phyloP scores from a whole-genome alignment of 2,797 vertebrate genomes.

The Premnoplex brunnescens region DNA sequence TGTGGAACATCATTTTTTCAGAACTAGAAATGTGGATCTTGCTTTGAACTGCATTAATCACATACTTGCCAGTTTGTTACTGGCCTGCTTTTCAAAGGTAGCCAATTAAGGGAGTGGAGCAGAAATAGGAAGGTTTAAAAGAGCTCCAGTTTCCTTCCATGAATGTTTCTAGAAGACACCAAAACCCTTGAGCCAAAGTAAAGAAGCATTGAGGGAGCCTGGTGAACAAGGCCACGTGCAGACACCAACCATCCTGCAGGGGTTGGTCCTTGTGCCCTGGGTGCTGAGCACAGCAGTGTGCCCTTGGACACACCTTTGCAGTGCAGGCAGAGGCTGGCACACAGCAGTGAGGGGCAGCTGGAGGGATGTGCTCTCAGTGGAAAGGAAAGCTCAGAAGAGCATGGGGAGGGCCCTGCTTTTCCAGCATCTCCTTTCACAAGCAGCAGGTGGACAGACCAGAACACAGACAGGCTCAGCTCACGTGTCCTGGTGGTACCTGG shows the following conservation, averaged over 20 bases:
- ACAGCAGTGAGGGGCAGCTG: too few relatives aligned
- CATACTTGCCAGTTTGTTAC: slow-evolving; percentile 12
- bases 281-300: background rate
- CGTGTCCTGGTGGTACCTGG: too few relatives aligned
- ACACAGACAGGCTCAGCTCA: too few relatives aligned
- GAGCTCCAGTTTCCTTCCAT: background rate
- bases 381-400: too few relatives aligned
- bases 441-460: too few relatives aligned
- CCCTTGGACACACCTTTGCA: too few relatives aligned
- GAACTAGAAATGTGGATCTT: background rate
- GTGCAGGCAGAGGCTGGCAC: too few relatives aligned
- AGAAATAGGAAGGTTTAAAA: background rate
- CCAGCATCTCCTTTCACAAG: too few relatives aligned
- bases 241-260: background rate
- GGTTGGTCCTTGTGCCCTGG: background rate
- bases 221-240: background rate
- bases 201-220: background rate
- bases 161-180: background rate
- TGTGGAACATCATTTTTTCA: background rate
- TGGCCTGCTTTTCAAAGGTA: slow-evolving; percentile 10
- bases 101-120: background rate
- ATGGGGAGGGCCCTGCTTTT: too few relatives aligned
- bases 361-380: too few relatives aligned
- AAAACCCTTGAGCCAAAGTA: background rate
- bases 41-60: background rate